Conservation (phyloP, 2,888 invertebrate species). For the Cryptosula pallasiana region DNA sequence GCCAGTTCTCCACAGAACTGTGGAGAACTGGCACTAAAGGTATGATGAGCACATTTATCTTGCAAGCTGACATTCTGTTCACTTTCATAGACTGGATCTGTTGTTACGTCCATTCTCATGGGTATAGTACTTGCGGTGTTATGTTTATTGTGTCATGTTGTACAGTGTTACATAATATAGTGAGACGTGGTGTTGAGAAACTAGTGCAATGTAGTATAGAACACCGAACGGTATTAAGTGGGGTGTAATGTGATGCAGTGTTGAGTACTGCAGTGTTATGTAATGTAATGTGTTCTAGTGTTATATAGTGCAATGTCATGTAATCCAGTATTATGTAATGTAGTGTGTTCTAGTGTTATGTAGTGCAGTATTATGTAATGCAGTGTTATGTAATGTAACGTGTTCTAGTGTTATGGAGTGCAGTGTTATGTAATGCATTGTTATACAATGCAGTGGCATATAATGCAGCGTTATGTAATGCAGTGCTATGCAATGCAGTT, state of each 20-base stretch:
- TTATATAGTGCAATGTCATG: neutral
- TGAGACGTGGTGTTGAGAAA: neutral
- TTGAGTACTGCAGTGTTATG: neutral
- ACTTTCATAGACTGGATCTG: too few species aligned
- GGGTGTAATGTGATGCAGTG: neutral
- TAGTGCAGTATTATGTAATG: neutral
- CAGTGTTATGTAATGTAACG: neutral
- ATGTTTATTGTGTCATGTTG: too few species aligned
- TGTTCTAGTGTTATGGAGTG: neutral
- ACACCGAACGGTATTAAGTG: neutral
- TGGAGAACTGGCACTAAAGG: too few species aligned
- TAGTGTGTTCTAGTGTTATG: neutral
- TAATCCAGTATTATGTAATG: neutral
- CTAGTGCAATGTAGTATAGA: neutral
- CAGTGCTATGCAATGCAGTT: neutral
- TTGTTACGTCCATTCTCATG: too few species aligned
- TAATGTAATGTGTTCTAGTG: neutral
- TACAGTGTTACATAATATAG: neutral
- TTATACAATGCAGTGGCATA: neutral
- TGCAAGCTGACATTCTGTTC: too few species aligned
- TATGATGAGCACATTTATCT: too few species aligned
- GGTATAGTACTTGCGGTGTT: too few species aligned
- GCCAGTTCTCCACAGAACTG: too few species aligned
- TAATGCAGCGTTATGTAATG: neutral
- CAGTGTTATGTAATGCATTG: neutral